Conservation (phyloP, 2,888 invertebrate genomes). For the Perithous albicinctus region DNA sequence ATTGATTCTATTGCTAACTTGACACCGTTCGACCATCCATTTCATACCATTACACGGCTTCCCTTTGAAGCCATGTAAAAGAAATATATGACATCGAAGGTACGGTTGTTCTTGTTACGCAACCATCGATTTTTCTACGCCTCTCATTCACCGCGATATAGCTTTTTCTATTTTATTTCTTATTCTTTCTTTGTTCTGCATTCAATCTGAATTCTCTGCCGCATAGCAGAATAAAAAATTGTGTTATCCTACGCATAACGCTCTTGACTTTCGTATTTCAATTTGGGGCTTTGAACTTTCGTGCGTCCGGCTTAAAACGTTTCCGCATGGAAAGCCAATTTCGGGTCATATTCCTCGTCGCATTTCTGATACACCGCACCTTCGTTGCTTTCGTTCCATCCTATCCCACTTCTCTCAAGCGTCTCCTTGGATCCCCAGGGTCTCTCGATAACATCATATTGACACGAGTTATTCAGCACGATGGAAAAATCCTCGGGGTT, state of each 20-base stretch:
- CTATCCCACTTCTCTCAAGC: background rate
- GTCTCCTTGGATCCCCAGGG: background rate
- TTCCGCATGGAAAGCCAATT: constrained; percentile 3
- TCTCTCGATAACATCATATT: constrained; percentile 15
- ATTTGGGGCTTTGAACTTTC: background rate
- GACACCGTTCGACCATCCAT: too few species aligned
- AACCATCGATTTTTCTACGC: too few species aligned
- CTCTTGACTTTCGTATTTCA: constrained; percentile 8
- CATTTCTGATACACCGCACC: background rate
- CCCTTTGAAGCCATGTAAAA: too few species aligned
- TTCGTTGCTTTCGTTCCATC: background rate
- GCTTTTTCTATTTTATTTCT: background rate
- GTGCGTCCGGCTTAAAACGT: background rate
- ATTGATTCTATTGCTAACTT: too few species aligned
- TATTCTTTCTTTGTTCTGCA: background rate
- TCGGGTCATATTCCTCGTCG: background rate
- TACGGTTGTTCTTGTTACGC: too few species aligned
- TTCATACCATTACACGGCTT: too few species aligned
- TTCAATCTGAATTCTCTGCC: background rate
- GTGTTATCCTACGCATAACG: background rate
- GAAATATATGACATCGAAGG: too few species aligned
- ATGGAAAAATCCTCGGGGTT: constrained; percentile 16
- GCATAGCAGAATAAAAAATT: background rate
- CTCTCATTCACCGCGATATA: too few species aligned
- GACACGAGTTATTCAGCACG: constrained; percentile 13